Conservation (phyloP, 2,888 invertebrate genomes). For the Drosophila lutescens region DNA sequence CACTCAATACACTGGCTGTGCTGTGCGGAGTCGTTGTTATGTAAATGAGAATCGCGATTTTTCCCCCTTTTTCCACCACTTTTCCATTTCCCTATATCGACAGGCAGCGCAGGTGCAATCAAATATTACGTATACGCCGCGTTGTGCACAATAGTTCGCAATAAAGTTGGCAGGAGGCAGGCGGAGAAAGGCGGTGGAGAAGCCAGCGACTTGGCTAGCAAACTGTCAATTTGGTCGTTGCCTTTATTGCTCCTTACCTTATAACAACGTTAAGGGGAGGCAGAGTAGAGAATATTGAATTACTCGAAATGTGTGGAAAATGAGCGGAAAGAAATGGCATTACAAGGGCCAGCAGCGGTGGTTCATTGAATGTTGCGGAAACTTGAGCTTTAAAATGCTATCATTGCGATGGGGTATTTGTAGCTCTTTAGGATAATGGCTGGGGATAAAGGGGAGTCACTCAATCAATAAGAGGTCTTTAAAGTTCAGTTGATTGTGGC, state of each 20-base stretch:
- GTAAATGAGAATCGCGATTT: slow-evolving; percentile 68
- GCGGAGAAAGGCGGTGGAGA: slow-evolving; percentile 3
- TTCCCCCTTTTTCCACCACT: not conserved
- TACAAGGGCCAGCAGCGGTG: not conserved
- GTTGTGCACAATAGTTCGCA: slow-evolving; percentile 46
- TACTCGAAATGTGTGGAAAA: slow-evolving; percentile 43
- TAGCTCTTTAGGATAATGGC: not conserved
- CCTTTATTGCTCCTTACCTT: slow-evolving; percentile 44
- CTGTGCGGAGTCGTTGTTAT: slow-evolving; percentile 60
- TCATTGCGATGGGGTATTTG: slow-evolving; percentile 13
- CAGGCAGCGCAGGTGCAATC: slow-evolving; percentile 62
- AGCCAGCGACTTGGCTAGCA: slow-evolving; percentile 32
- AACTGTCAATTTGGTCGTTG: slow-evolving; percentile 55
- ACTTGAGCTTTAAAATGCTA: slow-evolving; percentile 25
- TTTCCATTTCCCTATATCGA: slow-evolving; percentile 50
- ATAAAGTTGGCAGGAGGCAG: slow-evolving; percentile 23
- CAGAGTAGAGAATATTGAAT: slow-evolving; percentile 38
- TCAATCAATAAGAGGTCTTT: not conserved
- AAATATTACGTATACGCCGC: slow-evolving; percentile 59
- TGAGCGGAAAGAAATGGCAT: slow-evolving; percentile 36
- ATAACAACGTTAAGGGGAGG: slow-evolving; percentile 39
- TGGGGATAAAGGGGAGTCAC: not conserved
- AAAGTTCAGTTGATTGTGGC: not conserved
- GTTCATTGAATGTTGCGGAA: slow-evolving; percentile 19
- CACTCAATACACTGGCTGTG: slow-evolving; percentile 28